phyloP scores from a whole-genome alignment of 2,113 vertebrate species.

The Pristiophorus japonicus region DNA sequence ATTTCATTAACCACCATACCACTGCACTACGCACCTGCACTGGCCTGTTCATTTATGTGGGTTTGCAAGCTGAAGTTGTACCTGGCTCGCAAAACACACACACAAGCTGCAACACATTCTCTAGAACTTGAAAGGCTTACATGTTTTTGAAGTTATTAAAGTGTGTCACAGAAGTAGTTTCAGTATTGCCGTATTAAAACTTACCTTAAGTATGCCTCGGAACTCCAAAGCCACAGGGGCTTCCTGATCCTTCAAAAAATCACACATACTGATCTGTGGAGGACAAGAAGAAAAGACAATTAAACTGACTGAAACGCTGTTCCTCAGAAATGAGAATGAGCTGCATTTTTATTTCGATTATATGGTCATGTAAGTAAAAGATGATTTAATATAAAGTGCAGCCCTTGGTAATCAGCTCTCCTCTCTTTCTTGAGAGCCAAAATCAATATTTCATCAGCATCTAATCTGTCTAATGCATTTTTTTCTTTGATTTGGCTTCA shows the following conservation, averaged over 20 bases:
- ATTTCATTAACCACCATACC: background rate
- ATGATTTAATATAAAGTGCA: background rate
- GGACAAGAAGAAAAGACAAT: background rate
- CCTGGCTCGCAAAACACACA: background rate
- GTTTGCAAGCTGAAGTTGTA: background rate
- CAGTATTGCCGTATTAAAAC: conserved; percentile 38
- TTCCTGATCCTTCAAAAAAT: conserved; percentile 75
- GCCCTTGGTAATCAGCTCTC: background rate
- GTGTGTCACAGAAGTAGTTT: background rate
- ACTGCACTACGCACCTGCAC: background rate
- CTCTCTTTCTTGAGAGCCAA: background rate
- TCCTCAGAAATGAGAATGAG: too few relatives aligned
- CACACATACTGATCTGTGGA: conserved; percentile 61
- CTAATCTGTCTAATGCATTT: background rate
- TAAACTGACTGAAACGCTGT: background rate
- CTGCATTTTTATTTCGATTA: background rate
- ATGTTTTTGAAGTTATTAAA: background rate
- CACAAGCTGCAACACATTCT: background rate
- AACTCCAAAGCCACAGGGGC: conserved; percentile 62
- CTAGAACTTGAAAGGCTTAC: background rate
- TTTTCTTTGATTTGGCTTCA: background rate
- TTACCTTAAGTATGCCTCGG: conserved; percentile 71
- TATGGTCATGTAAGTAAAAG: background rate
- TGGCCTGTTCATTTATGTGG: background rate
- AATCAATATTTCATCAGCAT: background rate